Base-by-base conservation (phyloP, 2,113 vertebrate species). In the Syrrhaptes paradoxus region DNA sequence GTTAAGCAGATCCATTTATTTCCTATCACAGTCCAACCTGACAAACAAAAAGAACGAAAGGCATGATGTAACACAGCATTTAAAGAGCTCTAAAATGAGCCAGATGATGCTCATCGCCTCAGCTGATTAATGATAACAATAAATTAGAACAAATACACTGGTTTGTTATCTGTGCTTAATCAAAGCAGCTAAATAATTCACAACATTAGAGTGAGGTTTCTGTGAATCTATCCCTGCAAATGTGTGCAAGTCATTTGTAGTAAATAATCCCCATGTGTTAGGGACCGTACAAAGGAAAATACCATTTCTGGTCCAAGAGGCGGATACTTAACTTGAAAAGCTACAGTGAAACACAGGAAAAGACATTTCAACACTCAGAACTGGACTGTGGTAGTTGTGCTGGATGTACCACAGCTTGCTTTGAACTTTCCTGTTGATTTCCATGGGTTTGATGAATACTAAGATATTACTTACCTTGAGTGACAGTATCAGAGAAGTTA, bases 1-100 rank as follows among this genome's bases (percentile, higher is more conserved):
- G 75, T 66, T 85, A 48, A 83, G 31, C 82, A 95, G 85, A 96
- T 62, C 38, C 82, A 85, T 71, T 46, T 87, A 88, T 58, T 94
- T 83, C 41, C 11, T 62, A 85, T 55, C 51, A 68, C 0, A 85
- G 68, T 71, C 75, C 80, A 90, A 92, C 25, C 63, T 66, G 74
- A 93, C 55, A 75, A 87, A 95, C 34, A 94, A 46, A 74, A 79
- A 6, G 41, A 76, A 77, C 7, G 36, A 82, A 91, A 88, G 48
- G 55, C 71, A 77, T 71, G 82, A 94, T 43, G 54, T 91, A 89
- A 93, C 59, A 63, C 16, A 79, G 55, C 59, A 80, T 57, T 83
- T 87, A 90, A 93, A 94, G 28, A 91, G 49, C 14, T 86, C 45
- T 80, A 48, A 91, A 89, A 75, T 6, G 51, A 94, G 82, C 62